A percentile compares a stretch with the other conserved stretches of the same genome.
These are phyloP conservation scores for Rhagonycha fulva DNA, from an alignment of 2,888 invertebrate genomes.

Conservation along the genomic window DNA sequence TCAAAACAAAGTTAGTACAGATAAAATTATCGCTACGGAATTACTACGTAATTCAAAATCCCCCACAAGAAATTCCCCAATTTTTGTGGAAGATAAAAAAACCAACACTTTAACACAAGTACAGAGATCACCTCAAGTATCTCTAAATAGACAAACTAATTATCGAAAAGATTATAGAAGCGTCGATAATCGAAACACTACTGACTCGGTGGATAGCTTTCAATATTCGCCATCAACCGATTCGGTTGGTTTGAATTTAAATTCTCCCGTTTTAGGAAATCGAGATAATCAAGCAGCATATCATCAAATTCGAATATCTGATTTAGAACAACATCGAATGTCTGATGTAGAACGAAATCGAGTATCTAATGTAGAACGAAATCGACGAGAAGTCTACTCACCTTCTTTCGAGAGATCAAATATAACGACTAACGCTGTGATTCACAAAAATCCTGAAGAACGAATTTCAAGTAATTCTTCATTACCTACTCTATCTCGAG, in stretches of 20 bases:
- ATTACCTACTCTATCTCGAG: not conserved
- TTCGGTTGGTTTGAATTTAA: conserved; percentile 27
- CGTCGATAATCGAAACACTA: not conserved
- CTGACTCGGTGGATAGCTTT: not conserved
- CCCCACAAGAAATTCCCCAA: conserved; percentile 31
- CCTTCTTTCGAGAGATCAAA: conserved; percentile 23
- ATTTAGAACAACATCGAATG: not conserved
- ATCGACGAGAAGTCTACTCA: conserved; percentile 34
- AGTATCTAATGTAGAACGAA: conserved; percentile 34
- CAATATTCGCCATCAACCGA: not conserved
- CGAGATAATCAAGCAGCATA: not conserved
- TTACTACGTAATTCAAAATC: conserved; percentile 42
- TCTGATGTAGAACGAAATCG: not conserved
- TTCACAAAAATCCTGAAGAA: conserved; percentile 40
- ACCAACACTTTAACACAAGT: conserved; percentile 3
- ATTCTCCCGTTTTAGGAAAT: not conserved
- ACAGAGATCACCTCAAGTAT: conserved; percentile 13
- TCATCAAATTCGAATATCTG: not conserved
- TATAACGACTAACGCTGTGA: conserved; percentile 42
- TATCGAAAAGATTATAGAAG: not conserved
- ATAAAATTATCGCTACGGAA: conserved; percentile 53
- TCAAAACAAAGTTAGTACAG: conserved; percentile 47
- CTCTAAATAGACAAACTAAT: conserved; percentile 19
- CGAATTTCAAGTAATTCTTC: not conserved
- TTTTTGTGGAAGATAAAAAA: conserved; percentile 6